phyloP scores from a whole-genome alignment of 2,888 invertebrate genomes.

The Lymantria dispar region DNA sequence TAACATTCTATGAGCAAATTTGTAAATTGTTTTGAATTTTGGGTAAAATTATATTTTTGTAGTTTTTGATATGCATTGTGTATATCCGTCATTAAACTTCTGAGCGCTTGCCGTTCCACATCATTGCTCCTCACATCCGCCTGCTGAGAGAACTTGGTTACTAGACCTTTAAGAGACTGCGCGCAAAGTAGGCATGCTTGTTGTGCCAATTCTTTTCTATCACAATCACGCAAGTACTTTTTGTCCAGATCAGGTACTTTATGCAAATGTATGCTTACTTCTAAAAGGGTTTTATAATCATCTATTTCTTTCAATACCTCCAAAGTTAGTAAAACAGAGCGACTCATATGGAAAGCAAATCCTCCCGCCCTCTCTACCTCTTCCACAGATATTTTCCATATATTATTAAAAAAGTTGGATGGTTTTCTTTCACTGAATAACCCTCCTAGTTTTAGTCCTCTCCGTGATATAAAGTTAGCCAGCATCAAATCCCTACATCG shows the following conservation, averaged over 20 bases:
- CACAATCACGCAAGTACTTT: constrained; percentile 93
- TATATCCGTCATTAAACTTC: constrained; percentile 79
- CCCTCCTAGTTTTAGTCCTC: constrained; percentile 87
- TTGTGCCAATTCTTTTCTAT: constrained; percentile 90
- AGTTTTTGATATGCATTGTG: constrained; percentile 87
- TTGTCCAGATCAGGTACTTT: constrained; percentile 93
- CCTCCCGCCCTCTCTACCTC: constrained; percentile 97
- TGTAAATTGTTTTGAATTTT: constrained; percentile 83
- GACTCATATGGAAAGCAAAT: constrained; percentile 94
- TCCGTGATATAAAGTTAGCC: constrained; percentile 85
- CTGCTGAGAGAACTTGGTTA: constrained; percentile 78
- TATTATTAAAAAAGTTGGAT: constrained; percentile 95
- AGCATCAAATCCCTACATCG: constrained; percentile 88
- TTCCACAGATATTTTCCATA: constrained; percentile 94
- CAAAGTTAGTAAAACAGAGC: constrained; percentile 90
- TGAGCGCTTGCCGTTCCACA: constrained; percentile 72
- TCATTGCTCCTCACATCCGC: constrained; percentile 70
- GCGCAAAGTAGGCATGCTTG: constrained; percentile 89
- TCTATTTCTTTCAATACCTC: constrained; percentile 90
- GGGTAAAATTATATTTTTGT: constrained; percentile 84
- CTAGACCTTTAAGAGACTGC: constrained; percentile 85
- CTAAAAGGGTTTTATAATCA: constrained; percentile 90
- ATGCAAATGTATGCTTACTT: constrained; percentile 89
- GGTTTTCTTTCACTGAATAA: constrained; percentile 92
- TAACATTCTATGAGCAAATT: constrained; percentile 87